Evolutionary conservation across 2,797 vertebrate genomes (phyloP).

Genomic region (Atherinosoma microstoma): DNA sequence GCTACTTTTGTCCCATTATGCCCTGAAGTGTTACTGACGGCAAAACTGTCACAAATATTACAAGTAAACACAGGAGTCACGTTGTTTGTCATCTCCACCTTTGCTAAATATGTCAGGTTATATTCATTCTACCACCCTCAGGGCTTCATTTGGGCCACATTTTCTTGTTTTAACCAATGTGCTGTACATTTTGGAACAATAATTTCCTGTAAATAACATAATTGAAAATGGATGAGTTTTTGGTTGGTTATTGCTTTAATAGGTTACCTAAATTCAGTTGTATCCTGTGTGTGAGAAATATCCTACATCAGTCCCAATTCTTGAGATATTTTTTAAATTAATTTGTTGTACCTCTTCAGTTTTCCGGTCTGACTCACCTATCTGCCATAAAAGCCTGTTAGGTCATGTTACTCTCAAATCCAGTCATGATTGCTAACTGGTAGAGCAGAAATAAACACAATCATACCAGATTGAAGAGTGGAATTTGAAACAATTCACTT

Average conservation of each 20-base stretch:
- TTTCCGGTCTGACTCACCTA: conserved; percentile 22
- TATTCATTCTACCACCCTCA: not conserved
- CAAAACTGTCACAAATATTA: not conserved
- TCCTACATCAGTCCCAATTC: not conserved
- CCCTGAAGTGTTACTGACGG: not conserved
- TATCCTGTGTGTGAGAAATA: not conserved
- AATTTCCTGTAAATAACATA: not conserved
- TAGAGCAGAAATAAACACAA: conserved; percentile 2
- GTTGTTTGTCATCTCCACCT: not conserved
- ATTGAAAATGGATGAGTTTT: not conserved
- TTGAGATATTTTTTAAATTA: not conserved
- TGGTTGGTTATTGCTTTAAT: not conserved
- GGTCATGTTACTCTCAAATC: conserved; percentile 34
- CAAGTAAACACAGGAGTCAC: not conserved
- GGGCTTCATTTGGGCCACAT: not conserved
- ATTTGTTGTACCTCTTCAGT: not conserved
- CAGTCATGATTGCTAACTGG: conserved; percentile 11
- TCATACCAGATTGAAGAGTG: not conserved
- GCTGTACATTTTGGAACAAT: not conserved
- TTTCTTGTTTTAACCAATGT: not conserved
- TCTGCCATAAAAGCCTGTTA: conserved; percentile 16
- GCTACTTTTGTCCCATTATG: conserved; percentile 6
- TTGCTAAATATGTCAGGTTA: not conserved
- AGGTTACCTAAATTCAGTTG: not conserved
- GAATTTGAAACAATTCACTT: conserved; percentile 41